Base-by-base conservation (phyloP, 2,888 invertebrate genomes). In the Encarsia formosa region DNA sequence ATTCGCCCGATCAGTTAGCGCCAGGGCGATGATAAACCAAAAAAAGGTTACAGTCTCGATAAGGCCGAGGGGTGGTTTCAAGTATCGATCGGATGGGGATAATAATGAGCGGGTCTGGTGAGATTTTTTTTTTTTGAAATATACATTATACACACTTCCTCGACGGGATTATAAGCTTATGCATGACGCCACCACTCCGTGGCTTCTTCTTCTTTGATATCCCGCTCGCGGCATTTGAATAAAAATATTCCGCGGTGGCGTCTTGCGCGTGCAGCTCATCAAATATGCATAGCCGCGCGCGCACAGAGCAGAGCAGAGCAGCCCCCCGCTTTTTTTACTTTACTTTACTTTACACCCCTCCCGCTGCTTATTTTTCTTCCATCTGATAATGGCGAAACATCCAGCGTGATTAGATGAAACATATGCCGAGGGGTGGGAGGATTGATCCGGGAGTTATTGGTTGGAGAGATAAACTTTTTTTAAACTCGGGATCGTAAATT, bases 181-280 rank as follows among this genome's bases (percentile, higher is more conserved):
- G 72, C 68, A 71, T 70, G 67, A n/a, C 70, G 63, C 24, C n/a
- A 22, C 66, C 63, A 64, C 67, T 68, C 66, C 60, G n/a, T 57
- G 56, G 59, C 56, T 57, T 65, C 68, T 72, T 73, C 72, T 73
- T 71, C 72, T 73, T 74, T 74, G 73, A 74, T 72, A 73, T 61
- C 56, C 57, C 57, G 52, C 40, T 39, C 48, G 45, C 49, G 44
- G 32, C 52, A 50, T 60, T 56, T 59, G 56, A 53, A 53, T 56
- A 56, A 56, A 50, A 53, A 56, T 56, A 53, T 61, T 62, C 62
- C 62, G 57, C 61, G 62, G 29, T 13, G 13, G 13, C 13, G 29
- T 29, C 8, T 9, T 29, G 29, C 60, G 63, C 63, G 41, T 37
- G 24, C 48, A 62, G 61, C 70, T 73, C 71, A 73, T 73, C 72